Conservation (phyloP, 2,113 vertebrate genomes). For the Zapus hudsonius region DNA sequence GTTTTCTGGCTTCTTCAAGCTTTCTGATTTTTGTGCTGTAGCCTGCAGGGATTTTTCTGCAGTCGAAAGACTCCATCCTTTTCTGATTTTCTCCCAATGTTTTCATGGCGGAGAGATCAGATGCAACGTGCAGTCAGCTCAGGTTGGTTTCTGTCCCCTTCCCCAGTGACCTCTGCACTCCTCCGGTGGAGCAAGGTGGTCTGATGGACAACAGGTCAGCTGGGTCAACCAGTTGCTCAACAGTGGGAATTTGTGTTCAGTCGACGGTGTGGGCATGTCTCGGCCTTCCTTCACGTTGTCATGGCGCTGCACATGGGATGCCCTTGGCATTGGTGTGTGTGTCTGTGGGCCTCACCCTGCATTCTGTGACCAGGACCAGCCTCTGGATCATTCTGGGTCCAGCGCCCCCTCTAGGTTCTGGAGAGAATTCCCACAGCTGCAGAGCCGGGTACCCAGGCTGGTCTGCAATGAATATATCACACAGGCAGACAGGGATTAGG, state of each 20-base stretch:
- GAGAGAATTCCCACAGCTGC: too few relatives aligned
- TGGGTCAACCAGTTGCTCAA: background rate
- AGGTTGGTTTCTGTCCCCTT: accelerated
- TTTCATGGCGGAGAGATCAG: background rate
- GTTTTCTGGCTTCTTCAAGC: accelerated
- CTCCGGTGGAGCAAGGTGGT: accelerated
- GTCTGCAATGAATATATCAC: too few relatives aligned
- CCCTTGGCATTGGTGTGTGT: too few relatives aligned
- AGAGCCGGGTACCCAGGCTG: background rate
- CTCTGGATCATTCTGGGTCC: background rate
- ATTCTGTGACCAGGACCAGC: background rate
- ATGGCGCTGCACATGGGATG: too few relatives aligned
- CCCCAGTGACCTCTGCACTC: background rate
- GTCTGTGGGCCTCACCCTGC: background rate
- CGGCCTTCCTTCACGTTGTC: too few relatives aligned
- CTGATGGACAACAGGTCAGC: background rate
- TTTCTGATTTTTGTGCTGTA: background rate
- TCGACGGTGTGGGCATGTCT: too few relatives aligned
- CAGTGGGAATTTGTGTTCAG: too few relatives aligned
- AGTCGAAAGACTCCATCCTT: accelerated
- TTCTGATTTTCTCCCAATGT: accelerated
- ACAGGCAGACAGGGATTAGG: too few relatives aligned
- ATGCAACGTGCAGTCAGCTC: background rate
- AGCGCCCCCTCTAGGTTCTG: background rate
- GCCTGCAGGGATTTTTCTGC: accelerated